Evolutionary conservation across 2,888 invertebrate species (phyloP).

Genomic region (Ichneumon xanthorius): DNA sequence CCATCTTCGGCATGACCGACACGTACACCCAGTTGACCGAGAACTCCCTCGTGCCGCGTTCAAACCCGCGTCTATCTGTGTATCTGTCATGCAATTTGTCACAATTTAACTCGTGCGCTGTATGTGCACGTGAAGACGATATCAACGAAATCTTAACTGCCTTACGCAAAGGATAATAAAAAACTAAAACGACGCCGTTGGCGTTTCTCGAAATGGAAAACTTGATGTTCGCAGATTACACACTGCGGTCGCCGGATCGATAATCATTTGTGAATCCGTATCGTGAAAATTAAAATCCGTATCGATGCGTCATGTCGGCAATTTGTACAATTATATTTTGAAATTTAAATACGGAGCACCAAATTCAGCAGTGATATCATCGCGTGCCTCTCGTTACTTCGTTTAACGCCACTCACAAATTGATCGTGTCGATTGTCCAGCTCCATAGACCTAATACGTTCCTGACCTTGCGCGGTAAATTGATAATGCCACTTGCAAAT

Average conservation of each 20-base stretch:
- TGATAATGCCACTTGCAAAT: constrained; percentile 57
- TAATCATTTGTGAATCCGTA: background rate
- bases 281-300: background rate
- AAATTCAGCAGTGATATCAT: constrained; percentile 73
- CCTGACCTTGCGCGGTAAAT: constrained; percentile 65
- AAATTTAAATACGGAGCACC: background rate
- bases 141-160: constrained; percentile 26
- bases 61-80: constrained; percentile 25
- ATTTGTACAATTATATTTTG: constrained; percentile 11
- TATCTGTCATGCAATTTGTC: constrained; percentile 37
- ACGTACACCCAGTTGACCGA: constrained; percentile 10
- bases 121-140: background rate
- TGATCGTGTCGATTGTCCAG: constrained; percentile 61
- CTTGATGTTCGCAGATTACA: background rate
- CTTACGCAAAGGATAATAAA: constrained; percentile 11
- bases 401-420: constrained; percentile 72
- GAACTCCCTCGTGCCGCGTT: background rate
- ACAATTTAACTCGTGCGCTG: constrained; percentile 12
- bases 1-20: background rate
- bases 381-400: constrained; percentile 55
- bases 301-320: background rate
- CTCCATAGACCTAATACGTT: constrained; percentile 30
- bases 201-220: background rate
- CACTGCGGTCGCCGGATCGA: background rate
- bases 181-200: background rate